Evolutionary conservation across 2,113 vertebrate species (phyloP).

Genomic region (Dipodomys ordii): DNA sequence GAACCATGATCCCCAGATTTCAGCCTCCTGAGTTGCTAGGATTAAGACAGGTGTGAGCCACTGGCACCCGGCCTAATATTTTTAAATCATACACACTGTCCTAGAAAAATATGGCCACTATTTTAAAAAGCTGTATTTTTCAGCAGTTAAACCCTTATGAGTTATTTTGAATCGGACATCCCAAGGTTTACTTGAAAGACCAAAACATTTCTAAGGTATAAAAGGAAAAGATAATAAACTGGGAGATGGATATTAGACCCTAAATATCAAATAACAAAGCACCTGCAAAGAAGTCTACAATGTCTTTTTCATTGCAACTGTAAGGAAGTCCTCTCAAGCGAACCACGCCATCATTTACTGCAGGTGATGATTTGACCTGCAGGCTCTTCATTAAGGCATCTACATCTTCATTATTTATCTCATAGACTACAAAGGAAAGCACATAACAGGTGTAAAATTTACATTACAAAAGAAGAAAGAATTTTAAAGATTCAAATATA

Average conservation of each 20-base stretch:
- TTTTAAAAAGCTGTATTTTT: constrained; percentile 8
- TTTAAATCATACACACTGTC: constrained; percentile 16
- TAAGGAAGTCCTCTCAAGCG: constrained; percentile 94
- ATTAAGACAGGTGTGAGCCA: no score
- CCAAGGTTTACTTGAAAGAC: background rate
- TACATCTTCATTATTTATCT: constrained; percentile 92
- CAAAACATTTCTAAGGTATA: background rate
- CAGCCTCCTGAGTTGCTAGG: no score
- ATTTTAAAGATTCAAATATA: background rate
- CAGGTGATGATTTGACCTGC: constrained; percentile 78
- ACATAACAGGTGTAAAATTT: background rate
- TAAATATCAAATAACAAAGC: background rate
- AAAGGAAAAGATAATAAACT: fast-evolving
- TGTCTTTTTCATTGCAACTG: constrained; percentile 89
- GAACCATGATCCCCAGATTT: no score
- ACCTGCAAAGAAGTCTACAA: constrained; percentile 94
- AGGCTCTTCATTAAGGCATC: constrained; percentile 89
- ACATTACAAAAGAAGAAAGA: background rate
- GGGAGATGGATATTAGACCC: background rate
- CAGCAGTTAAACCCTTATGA: background rate
- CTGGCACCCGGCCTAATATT: background rate
- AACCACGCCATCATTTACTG: constrained; percentile 87
- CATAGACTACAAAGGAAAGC: constrained; percentile 85
- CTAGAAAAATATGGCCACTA: background rate
- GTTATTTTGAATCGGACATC: constrained; percentile 18